phyloP scores from a whole-genome alignment of 2,797 vertebrate genomes.

The Malacoctenus gilli region DNA sequence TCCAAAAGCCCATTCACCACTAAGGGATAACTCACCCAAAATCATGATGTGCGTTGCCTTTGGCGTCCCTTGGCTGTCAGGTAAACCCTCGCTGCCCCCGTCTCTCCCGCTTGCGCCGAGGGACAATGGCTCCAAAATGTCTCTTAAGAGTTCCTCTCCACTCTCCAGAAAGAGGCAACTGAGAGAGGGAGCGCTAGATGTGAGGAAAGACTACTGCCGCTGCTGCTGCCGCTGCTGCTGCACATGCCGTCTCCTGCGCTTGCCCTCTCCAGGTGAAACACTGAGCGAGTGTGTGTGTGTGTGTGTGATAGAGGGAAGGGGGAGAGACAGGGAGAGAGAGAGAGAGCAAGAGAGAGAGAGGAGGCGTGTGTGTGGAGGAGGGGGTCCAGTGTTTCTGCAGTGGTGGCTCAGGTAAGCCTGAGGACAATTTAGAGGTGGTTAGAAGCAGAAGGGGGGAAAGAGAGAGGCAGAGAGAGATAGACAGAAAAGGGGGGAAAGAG shows the following conservation, averaged over 20 bases:
- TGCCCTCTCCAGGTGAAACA: constrained; percentile 81
- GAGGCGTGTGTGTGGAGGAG: constrained; percentile 26
- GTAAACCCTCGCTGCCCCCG: constrained; percentile 53
- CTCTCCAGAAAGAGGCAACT: constrained; percentile 72
- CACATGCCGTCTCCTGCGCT: constrained; percentile 75
- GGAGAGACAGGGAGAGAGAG: constrained; percentile 2
- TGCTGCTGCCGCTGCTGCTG: constrained; percentile 67
- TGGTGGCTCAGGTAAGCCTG: constrained; percentile 83
- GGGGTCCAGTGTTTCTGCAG: constrained; percentile 73
- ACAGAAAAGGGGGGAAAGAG: constrained; percentile 59
- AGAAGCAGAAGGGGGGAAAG: constrained; percentile 41
- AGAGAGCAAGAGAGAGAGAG: neutral
- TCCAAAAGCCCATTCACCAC: constrained; percentile 46
- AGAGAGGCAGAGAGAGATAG: constrained; percentile 34
- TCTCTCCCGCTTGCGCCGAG: constrained; percentile 56
- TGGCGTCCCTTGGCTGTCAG: constrained; percentile 63
- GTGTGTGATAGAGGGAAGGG: constrained; percentile 15
- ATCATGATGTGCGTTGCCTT: constrained; percentile 78
- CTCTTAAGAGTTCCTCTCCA: constrained; percentile 63
- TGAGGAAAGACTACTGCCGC: constrained; percentile 69
- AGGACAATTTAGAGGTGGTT: constrained; percentile 70
- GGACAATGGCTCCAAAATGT: constrained; percentile 73
- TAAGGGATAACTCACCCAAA: constrained; percentile 79
- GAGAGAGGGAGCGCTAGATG: constrained; percentile 75
- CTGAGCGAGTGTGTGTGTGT: constrained; percentile 41